These are phyloP conservation scores for Callocephalon fimbriatum DNA, from an alignment of 2,113 vertebrate species.

Conservation along the genomic window DNA sequence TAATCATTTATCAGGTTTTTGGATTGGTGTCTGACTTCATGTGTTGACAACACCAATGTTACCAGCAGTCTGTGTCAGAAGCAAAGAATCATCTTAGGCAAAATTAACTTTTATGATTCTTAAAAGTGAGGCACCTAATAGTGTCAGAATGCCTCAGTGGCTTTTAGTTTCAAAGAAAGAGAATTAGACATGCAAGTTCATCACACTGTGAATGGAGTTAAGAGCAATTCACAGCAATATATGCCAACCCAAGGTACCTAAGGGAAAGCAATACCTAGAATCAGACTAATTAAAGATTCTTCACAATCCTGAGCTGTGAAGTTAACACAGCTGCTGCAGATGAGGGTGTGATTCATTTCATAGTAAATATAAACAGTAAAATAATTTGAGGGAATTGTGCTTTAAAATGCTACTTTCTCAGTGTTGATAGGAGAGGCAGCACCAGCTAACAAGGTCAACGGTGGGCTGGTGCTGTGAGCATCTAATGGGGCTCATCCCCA, in stretches of 20 bases:
- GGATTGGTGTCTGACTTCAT: neutral
- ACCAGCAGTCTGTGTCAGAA: neutral
- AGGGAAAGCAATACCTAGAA: neutral
- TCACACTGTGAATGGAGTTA: neutral
- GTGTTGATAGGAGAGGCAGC: neutral
- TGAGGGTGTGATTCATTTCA: neutral
- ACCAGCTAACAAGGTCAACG: fast-evolving
- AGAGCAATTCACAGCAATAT: neutral
- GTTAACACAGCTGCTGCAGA: neutral
- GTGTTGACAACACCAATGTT: neutral
- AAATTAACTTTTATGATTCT: neutral
- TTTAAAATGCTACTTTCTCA: neutral
- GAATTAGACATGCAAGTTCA: neutral
- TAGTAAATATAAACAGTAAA: neutral
- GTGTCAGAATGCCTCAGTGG: neutral
- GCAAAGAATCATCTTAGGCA: neutral
- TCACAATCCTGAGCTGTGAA: neutral
- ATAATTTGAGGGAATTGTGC: neutral
- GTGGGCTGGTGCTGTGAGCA: neutral
- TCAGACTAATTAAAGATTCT: neutral
- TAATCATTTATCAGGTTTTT: neutral
- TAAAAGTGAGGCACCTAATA: neutral
- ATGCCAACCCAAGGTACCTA: fast-evolving
- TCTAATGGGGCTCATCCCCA: neutral
- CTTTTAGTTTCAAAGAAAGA: neutral